Evolutionary conservation across 2,888 invertebrate species (phyloP).

Genomic region (Callosobruchus maculatus): DNA sequence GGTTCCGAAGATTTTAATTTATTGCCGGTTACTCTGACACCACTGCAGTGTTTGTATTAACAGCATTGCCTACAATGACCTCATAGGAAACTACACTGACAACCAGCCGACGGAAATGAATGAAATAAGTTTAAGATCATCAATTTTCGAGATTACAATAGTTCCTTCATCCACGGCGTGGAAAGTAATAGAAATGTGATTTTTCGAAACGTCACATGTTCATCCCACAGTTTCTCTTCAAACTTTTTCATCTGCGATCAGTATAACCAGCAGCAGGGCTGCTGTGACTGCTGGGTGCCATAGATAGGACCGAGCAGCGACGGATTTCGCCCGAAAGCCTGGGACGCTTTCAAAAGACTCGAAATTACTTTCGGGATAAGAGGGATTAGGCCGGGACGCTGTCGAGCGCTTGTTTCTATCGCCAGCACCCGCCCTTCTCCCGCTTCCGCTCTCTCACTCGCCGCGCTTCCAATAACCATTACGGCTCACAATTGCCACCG

Average conservation of each 20-base stretch:
- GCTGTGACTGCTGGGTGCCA: conserved; percentile 33
- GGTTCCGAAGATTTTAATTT: too few species aligned
- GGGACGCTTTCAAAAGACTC: conserved; percentile 59
- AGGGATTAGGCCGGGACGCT: conserved; percentile 55
- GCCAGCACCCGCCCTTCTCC: neutral
- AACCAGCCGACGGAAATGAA: too few species aligned
- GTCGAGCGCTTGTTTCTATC: conserved; percentile 43
- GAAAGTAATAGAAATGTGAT: neutral
- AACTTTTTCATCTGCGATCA: neutral
- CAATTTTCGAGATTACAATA: too few species aligned
- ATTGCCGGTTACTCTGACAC: too few species aligned
- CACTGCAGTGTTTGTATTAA: too few species aligned
- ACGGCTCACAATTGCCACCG: neutral
- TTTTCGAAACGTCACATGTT: neutral
- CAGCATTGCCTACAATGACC: too few species aligned
- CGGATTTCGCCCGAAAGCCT: conserved; percentile 47
- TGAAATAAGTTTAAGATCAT: too few species aligned
- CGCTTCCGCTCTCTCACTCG: neutral
- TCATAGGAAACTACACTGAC: too few species aligned
- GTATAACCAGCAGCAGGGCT: neutral
- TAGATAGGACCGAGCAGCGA: conserved; percentile 45
- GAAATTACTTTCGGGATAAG: conserved; percentile 63
- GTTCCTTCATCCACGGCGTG: too few species aligned
- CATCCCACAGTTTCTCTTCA: neutral
- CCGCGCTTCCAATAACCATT: neutral